Conservation (phyloP, 2,113 vertebrate species). For the Coracopsis vasa region DNA sequence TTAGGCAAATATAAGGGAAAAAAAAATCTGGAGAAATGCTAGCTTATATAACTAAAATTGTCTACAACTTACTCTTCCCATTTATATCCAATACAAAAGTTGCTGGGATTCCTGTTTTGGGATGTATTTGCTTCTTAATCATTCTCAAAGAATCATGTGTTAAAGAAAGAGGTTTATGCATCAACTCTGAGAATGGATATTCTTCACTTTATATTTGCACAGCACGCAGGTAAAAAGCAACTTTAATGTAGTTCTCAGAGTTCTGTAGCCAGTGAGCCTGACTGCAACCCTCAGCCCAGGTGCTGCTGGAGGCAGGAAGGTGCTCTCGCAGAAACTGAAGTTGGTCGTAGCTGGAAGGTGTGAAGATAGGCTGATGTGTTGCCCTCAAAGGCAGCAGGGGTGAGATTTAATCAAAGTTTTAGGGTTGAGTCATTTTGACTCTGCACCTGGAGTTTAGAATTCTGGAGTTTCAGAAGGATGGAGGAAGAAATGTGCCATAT, state of each 20-base stretch:
- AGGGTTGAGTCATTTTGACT: background rate
- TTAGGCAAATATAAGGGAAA: background rate
- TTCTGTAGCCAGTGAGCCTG: rapidly evolving
- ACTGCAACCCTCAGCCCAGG: background rate
- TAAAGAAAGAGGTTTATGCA: background rate
- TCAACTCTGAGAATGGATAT: rapidly evolving
- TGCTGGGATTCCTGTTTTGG: background rate
- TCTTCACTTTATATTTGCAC: background rate
- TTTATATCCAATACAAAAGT: background rate
- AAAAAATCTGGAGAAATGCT: background rate
- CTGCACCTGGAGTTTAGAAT: background rate
- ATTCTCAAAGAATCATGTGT: background rate
- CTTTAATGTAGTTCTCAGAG: background rate
- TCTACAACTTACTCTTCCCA: background rate
- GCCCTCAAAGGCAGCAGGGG: background rate
- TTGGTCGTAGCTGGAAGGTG: background rate
- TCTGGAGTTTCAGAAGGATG: background rate
- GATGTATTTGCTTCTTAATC: background rate
- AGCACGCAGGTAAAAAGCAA: rapidly evolving
- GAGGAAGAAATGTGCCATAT: rapidly evolving
- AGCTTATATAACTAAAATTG: background rate
- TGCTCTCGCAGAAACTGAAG: too few species aligned
- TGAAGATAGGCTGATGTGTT: rapidly evolving
- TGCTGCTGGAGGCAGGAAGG: background rate
- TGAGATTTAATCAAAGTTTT: background rate